These are phyloP conservation scores for Eupithecia abbreviata DNA, from an alignment of 2,888 invertebrate genomes.

Conservation along the genomic window DNA sequence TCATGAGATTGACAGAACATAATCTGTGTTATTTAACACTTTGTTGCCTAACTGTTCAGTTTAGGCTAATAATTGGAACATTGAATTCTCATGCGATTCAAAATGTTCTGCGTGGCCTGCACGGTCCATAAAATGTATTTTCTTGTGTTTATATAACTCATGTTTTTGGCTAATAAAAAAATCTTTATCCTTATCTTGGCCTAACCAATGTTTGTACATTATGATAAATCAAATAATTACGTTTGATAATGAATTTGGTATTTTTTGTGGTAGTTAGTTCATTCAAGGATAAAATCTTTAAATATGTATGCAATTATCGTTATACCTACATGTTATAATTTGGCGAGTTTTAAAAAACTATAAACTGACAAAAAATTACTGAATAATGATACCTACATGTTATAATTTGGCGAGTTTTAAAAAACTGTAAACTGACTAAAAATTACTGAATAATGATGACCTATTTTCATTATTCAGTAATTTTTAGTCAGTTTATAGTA, in stretches of 20 bases:
- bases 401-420: no score
- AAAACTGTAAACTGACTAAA: no score
- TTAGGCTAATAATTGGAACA: constrained; percentile 18
- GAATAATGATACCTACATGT: no score
- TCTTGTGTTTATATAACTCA: no score
- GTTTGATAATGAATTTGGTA: background rate
- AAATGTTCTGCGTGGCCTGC: background rate
- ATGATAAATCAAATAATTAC: background rate
- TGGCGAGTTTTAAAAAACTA: no score
- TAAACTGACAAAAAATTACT: no score
- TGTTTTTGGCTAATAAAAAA: no score
- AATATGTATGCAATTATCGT: background rate
- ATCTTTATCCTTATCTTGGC: no score
- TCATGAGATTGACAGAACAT: constrained; percentile 70
- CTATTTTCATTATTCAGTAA: no score
- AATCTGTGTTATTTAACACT: constrained; percentile 64
- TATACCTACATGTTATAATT: background rate
- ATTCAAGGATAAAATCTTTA: background rate
- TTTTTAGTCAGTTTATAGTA: no score
- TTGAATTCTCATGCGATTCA: background rate
- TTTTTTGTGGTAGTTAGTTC: background rate
- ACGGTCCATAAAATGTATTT: no score
- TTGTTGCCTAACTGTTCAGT: constrained; percentile 50
- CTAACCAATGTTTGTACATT: background rate
- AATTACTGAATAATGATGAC: no score